These are phyloP conservation scores for Nebria brevicollis DNA, from an alignment of 2,888 invertebrate species.

Conservation along the genomic window DNA sequence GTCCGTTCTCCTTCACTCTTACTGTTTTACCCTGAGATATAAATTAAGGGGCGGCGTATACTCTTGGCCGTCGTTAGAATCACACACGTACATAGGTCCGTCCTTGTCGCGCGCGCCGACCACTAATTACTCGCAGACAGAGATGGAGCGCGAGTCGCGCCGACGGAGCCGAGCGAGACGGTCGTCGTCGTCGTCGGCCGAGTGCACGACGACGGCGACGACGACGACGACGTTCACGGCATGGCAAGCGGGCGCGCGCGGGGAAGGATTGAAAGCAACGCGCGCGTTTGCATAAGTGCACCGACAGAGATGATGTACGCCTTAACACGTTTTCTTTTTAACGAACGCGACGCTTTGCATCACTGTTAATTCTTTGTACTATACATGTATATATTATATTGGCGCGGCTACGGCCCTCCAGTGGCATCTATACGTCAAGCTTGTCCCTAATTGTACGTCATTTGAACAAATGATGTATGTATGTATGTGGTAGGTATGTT, in stretches of 20 bases:
- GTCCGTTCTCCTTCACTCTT: conserved; percentile 59
- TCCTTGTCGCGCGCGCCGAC: conserved; percentile 55
- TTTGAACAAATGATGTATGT: too few relatives aligned
- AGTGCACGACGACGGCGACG: not conserved
- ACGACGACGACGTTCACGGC: not conserved
- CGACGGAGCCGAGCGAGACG: conserved; percentile 11
- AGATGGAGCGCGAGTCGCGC: conserved; percentile 51
- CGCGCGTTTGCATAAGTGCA: conserved; percentile 63
- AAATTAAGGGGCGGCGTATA: conserved; percentile 65
- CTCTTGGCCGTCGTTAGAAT: conserved; percentile 60
- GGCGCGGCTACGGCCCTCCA: too few relatives aligned
- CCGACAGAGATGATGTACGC: conserved; percentile 57
- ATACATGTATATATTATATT: not conserved
- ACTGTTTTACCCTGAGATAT: conserved; percentile 65
- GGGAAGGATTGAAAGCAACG: conserved; percentile 48
- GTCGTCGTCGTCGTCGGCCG: not conserved
- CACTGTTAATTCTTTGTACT: conserved; percentile 60
- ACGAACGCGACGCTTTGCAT: conserved; percentile 67
- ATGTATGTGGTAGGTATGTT: too few relatives aligned
- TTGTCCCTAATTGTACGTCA: too few relatives aligned
- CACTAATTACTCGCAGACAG: conserved; percentile 62
- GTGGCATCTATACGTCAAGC: too few relatives aligned
- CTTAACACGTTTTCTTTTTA: conserved; percentile 58
- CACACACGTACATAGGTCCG: conserved; percentile 58
- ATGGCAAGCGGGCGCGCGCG: conserved; percentile 9